Evolutionary conservation across 2,797 vertebrate genomes (phyloP), one percentile per base, ranked within the genome.

Genomic region (Cynopterus sphinx): DNA sequence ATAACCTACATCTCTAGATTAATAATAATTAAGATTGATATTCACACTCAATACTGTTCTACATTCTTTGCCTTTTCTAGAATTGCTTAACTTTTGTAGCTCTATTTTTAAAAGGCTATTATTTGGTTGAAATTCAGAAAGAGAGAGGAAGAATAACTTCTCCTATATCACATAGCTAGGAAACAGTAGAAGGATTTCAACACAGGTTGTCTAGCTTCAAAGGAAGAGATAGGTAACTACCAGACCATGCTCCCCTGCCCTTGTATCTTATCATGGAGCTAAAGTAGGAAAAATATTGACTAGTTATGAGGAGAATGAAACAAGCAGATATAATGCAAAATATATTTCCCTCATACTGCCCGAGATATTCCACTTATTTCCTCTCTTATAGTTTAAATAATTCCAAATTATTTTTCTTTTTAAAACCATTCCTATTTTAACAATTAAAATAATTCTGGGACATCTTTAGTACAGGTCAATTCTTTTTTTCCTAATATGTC

Each of bases 21-120:
- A 65, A 39, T 61, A 55, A 46, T 19, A 92, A 90, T 41, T 36
- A 92, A 78, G n/a, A 67, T 61, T 92, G 94, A 78, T 33, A 75
- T n/a, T 19, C 12, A 59, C 53, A 17, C 6, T 85, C 63, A 19
- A 51, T 59, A 57, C 9, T 39, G 2, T 59, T 85, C 6, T 77
- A 71, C 86, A 39, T 55, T 87, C 10, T 88, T 74, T 81, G 9
- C 9, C n/a, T 59, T 31, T 67, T 85, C 33, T 77, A 88, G 39
- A 53, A 17, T 36, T 71, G 61, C 2, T 65, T 86, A 61, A 53
- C 67, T 1, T 17, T 59, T 63, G 31, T 43, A 39, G 36, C 6
- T 5, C 8, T 59, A n/a, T 22, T 11, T 22, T 15, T 24, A 21
- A 75, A 15, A 87, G 22, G 21, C 1, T 15, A 55, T 51, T 65